Conservation (phyloP, 2,888 invertebrate genomes). For the Microdon myrmicae region DNA sequence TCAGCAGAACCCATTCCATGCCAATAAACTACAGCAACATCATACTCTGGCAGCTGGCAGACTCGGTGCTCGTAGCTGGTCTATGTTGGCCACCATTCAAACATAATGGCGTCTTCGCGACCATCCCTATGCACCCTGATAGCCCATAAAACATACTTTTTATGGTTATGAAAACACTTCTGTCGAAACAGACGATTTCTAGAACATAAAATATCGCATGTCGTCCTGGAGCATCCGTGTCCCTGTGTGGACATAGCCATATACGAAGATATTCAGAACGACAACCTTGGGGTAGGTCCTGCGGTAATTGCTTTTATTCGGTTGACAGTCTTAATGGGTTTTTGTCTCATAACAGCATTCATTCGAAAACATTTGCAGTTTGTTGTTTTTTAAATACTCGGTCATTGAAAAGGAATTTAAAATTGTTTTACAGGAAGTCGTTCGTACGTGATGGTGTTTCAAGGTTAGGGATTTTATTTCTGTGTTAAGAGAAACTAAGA, state of each 20-base stretch:
- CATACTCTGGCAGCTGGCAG: no score
- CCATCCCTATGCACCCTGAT: slow-evolving; percentile 10
- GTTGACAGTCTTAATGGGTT: slow-evolving; percentile 45
- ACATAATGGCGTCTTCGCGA: slow-evolving; percentile 24
- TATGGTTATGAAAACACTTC: slow-evolving; percentile 32
- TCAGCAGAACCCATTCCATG: slow-evolving; percentile 16
- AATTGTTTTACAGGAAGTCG: slow-evolving; percentile 29
- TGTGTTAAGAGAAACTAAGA: no score
- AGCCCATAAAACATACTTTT: slow-evolving; percentile 29
- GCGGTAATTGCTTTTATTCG: slow-evolving; percentile 41
- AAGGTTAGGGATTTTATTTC: no score
- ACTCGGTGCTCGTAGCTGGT: no score
- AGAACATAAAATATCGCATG: background rate
- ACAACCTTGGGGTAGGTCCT: slow-evolving; percentile 47
- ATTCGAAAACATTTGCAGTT: slow-evolving; percentile 20
- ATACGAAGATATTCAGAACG: no score
- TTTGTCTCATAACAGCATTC: slow-evolving; percentile 36
- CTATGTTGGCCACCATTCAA: slow-evolving; percentile 11
- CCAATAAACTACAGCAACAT: slow-evolving; percentile 35
- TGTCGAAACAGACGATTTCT: slow-evolving; percentile 15
- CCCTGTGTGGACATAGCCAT: no score
- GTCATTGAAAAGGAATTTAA: slow-evolving; percentile 17
- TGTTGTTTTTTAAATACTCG: slow-evolving; percentile 5
- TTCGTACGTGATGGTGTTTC: slow-evolving; percentile 40
- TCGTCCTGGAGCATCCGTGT: slow-evolving; percentile 7